Conservation (phyloP, 2,888 invertebrate species). For the Andricus curvator region DNA sequence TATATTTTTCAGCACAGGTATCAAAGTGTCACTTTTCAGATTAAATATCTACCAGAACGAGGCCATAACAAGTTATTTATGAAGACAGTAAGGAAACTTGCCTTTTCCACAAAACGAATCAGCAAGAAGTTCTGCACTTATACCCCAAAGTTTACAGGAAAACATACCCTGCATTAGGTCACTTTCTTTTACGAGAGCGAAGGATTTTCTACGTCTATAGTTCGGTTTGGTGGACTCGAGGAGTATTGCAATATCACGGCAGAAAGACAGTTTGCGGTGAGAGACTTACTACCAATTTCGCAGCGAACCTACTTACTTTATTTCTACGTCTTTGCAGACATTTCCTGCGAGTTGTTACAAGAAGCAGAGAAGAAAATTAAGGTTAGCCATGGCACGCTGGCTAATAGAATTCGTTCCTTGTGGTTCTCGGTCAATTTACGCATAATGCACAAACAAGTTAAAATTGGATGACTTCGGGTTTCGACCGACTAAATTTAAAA, state of each 20-base stretch:
- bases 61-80: conserved; percentile 17
- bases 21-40: conserved; percentile 17
- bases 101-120: not conserved
- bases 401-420: conserved; percentile 5
- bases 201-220: conserved; percentile 22
- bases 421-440: conserved; percentile 7
- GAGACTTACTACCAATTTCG: conserved; percentile 18
- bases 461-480: not conserved
- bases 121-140: conserved; percentile 9
- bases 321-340: conserved; percentile 17
- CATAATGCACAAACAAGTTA: not conserved
- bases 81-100: conserved; percentile 11
- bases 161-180: conserved; percentile 25
- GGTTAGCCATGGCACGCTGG: not conserved
- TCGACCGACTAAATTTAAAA: not conserved
- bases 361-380: conserved; percentile 21
- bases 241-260: conserved; percentile 22
- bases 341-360: not conserved
- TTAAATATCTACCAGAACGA: conserved; percentile 22
- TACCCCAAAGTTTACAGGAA: conserved; percentile 1
- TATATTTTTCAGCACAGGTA: not conserved
- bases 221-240: conserved; percentile 4
- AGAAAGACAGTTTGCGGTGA: not conserved
- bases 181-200: conserved; percentile 16
- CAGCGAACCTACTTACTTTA: conserved; percentile 24